These are phyloP conservation scores for Aphodius granarius DNA, from an alignment of 2,888 invertebrate species.

Conservation along the genomic window DNA sequence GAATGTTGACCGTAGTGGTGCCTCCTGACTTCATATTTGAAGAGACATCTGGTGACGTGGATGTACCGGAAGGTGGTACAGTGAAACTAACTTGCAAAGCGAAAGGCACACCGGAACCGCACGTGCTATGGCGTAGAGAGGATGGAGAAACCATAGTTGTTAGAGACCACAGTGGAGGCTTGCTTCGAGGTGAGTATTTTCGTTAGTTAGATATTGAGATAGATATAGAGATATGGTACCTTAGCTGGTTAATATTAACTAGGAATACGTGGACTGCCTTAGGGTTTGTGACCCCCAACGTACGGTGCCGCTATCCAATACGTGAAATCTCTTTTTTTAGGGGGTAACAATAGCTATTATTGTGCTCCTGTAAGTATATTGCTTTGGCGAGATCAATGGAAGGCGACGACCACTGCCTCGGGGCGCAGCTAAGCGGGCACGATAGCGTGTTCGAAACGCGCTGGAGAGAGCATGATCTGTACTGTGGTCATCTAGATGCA, in stretches of 20 bases:
- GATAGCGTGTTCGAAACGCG: constrained; percentile 34
- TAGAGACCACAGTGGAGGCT: constrained; percentile 65
- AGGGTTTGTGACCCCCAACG: not conserved
- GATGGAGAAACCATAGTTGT: constrained; percentile 80
- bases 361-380: constrained; percentile 49
- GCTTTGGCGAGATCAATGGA: constrained; percentile 49
- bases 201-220: not conserved
- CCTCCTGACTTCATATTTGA: constrained; percentile 89
- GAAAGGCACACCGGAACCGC: constrained; percentile 77
- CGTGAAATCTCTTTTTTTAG: constrained; percentile 40
- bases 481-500: constrained; percentile 46
- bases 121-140: constrained; percentile 82
- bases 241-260: constrained; percentile 30
- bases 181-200: not conserved
- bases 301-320: not conserved
- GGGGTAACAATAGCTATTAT: constrained; percentile 49
- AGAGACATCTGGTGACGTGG: constrained; percentile 87
- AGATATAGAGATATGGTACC: constrained; percentile 5
- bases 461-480: constrained; percentile 40
- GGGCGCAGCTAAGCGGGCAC: constrained; percentile 42
- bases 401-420: constrained; percentile 35
- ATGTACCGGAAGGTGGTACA: constrained; percentile 82
- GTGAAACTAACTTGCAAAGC: constrained; percentile 71
- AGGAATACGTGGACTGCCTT: constrained; percentile 20
- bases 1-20: constrained; percentile 81